Conservation (phyloP, 2,888 invertebrate genomes). For the Drosophila helvetica region DNA sequence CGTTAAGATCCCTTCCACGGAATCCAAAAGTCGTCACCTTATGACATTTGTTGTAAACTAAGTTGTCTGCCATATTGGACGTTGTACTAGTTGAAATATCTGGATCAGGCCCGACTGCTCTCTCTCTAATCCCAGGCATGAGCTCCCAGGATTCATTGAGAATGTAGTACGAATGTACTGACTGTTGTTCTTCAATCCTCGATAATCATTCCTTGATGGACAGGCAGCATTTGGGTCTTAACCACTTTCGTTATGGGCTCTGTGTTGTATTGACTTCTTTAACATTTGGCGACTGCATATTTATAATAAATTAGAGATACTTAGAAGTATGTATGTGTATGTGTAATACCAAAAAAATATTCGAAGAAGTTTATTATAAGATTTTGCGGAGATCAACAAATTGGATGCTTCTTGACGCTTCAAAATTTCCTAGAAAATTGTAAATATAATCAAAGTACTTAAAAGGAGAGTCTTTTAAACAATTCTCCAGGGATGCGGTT, state of each 20-base stretch:
- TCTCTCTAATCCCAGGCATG: too few relatives aligned
- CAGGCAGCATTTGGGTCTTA: background rate
- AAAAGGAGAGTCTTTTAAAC: too few relatives aligned
- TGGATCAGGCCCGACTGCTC: too few relatives aligned
- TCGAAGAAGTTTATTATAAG: background rate
- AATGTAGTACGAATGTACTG: too few relatives aligned
- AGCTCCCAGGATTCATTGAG: too few relatives aligned
- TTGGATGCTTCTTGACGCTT: too few relatives aligned
- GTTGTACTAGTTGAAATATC: too few relatives aligned
- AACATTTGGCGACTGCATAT: slow-evolving; percentile 38
- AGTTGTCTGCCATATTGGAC: too few relatives aligned
- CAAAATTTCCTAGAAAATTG: slow-evolving; percentile 4
- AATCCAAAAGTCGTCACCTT: too few relatives aligned
- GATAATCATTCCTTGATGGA: background rate
- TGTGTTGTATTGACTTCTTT: slow-evolving; percentile 18
- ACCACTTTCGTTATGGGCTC: background rate
- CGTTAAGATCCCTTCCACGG: slow-evolving; percentile 40
- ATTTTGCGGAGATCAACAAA: background rate
- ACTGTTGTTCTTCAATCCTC: too few relatives aligned
- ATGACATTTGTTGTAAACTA: too few relatives aligned
- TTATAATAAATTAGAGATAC: slow-evolving; percentile 41
- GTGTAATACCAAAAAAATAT: slow-evolving; percentile 16
- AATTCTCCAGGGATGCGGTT: too few relatives aligned
- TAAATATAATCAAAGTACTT: slow-evolving; percentile 12
- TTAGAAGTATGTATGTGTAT: slow-evolving; percentile 11